Evolutionary conservation across 2,888 invertebrate species (phyloP).

Genomic region (Heteromyza rotundicornis): DNA sequence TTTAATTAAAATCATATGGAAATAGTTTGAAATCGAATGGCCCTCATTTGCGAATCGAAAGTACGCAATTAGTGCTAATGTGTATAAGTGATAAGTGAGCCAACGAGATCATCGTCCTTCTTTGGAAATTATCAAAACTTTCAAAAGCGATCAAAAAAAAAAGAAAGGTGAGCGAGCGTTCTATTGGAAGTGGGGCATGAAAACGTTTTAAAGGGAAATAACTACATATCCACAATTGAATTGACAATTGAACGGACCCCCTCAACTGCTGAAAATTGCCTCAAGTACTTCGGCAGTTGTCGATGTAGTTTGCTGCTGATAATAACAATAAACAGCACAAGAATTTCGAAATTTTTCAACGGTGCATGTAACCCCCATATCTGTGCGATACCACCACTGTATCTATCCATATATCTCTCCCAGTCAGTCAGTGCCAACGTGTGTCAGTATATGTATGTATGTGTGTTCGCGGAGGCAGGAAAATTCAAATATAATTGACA

Average conservation of each 20-base stretch:
- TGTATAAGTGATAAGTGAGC: too few species aligned
- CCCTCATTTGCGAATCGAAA: not conserved
- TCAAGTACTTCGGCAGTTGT: not conserved
- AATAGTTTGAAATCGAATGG: not conserved
- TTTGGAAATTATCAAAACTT: too few species aligned
- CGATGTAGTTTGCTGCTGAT: not conserved
- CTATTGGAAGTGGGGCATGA: too few species aligned
- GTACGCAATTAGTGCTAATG: not conserved
- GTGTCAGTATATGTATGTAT: not conserved
- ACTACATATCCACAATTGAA: too few species aligned
- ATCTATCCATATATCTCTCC: not conserved
- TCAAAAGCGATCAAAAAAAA: too few species aligned
- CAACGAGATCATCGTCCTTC: too few species aligned
- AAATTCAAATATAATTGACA: conserved; percentile 21
- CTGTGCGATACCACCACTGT: not conserved
- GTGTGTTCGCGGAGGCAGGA: not conserved
- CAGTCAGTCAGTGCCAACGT: not conserved
- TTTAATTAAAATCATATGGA: too few species aligned
- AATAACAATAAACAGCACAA: not conserved
- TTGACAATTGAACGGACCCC: too few species aligned
- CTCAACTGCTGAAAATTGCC: not conserved
- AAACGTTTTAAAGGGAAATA: too few species aligned
- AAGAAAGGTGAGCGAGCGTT: too few species aligned
- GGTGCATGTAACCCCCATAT: not conserved
- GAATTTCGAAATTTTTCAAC: too few species aligned